Evolutionary conservation across 2,797 vertebrate species (phyloP).

Genomic region (Tokudaia muenninki): DNA sequence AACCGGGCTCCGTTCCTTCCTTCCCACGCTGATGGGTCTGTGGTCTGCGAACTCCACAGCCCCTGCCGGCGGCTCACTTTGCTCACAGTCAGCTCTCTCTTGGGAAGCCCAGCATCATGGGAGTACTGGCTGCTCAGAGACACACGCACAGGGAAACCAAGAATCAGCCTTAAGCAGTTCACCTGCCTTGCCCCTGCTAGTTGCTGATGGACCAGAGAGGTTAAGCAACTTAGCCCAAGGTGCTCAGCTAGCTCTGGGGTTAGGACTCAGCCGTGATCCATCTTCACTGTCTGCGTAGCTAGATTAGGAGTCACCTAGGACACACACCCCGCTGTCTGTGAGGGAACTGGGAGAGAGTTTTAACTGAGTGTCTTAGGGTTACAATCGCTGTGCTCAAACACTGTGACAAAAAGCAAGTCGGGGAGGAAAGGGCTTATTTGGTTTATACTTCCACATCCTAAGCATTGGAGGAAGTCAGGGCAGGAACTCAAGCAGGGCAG

Average conservation of each 20-base stretch:
- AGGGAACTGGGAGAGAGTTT: not conserved
- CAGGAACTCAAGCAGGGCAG: not conserved
- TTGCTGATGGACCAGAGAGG: not conserved
- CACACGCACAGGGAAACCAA: not conserved
- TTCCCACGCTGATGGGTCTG: not conserved
- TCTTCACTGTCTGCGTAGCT: not conserved
- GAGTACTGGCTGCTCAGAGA: not conserved
- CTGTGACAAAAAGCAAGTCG: not conserved
- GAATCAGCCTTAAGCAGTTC: fast-evolving
- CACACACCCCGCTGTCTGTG: not conserved
- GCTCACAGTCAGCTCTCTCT: not conserved
- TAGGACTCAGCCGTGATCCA: fast-evolving
- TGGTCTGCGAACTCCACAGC: not conserved
- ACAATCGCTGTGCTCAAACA: too few relatives aligned
- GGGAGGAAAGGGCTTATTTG: not conserved
- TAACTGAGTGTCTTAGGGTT: not conserved
- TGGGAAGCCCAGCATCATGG: not conserved
- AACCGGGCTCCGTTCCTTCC: not conserved
- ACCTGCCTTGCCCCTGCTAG: not conserved
- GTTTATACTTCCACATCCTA: not conserved
- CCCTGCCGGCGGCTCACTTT: not conserved
- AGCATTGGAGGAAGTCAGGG: not conserved
- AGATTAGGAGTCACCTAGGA: not conserved
- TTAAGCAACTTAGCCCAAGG: not conserved
- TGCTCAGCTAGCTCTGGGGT: not conserved